phyloP scores from a whole-genome alignment of 2,113 vertebrate species.

The Gallinago paraguaiae region DNA sequence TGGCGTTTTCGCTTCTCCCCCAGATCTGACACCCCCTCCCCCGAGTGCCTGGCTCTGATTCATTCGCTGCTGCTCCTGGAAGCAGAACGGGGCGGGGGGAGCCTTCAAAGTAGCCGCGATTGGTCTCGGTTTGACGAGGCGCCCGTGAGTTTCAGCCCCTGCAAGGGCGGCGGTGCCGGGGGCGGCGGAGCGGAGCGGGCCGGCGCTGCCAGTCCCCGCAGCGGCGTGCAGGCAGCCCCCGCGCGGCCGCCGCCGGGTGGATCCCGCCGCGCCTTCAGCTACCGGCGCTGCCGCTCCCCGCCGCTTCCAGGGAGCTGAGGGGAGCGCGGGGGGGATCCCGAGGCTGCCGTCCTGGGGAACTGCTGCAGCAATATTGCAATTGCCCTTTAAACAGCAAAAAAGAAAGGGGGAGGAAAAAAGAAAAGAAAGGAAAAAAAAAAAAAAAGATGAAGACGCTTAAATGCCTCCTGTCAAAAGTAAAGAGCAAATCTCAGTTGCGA shows the following conservation, averaged over 20 bases:
- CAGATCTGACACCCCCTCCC: conserved; percentile 14
- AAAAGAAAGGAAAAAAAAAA: background rate
- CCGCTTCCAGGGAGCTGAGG: conserved; percentile 70
- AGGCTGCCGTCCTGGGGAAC: conserved; percentile 72
- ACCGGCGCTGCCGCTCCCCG: conserved; percentile 20
- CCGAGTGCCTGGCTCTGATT: background rate
- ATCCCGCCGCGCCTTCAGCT: too few relatives aligned
- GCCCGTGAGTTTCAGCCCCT: background rate
- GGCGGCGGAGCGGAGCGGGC: background rate
- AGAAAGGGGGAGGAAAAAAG: fast-evolving
- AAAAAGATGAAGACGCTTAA: background rate
- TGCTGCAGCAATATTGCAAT: conserved; percentile 72
- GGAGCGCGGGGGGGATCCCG: conserved; percentile 42
- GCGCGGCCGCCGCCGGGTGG: conserved; percentile 33
- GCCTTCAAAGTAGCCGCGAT: background rate
- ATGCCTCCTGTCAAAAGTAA: background rate
- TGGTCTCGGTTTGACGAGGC: background rate
- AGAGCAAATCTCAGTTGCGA: background rate
- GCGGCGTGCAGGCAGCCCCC: background rate
- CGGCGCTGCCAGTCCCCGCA: background rate
- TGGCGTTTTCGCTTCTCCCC: background rate
- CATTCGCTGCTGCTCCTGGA: background rate
- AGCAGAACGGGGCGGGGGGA: background rate
- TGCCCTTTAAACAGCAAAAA: background rate
- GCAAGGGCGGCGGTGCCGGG: conserved; percentile 12